phyloP scores from a whole-genome alignment of 2,113 vertebrate genomes.

The Oceanodroma tethys region DNA sequence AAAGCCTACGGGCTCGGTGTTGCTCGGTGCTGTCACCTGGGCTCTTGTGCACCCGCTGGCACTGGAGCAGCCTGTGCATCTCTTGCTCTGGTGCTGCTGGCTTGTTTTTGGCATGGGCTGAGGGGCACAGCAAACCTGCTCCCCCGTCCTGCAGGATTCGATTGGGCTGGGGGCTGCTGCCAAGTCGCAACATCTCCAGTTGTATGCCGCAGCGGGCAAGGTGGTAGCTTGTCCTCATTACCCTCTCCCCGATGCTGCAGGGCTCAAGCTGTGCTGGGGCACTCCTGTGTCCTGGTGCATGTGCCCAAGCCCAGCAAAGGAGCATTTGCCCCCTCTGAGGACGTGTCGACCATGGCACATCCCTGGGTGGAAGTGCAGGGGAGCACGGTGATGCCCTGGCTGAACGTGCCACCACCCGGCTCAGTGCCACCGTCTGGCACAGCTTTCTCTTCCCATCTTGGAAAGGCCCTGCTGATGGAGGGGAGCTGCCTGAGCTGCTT shows the following conservation, averaged over 20 bases:
- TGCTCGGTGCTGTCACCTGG: neutral
- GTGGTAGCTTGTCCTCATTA: neutral
- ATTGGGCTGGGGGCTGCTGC: neutral
- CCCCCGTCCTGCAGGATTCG: fast-evolving
- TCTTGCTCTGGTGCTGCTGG: neutral
- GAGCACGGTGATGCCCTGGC: neutral
- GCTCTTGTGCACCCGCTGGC: fast-evolving
- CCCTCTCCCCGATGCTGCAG: neutral
- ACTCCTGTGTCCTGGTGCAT: neutral
- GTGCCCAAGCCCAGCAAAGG: neutral
- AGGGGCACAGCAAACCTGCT: neutral
- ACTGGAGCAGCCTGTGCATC: neutral
- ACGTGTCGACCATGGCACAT: fast-evolving
- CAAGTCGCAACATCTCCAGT: neutral
- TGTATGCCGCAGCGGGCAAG: neutral
- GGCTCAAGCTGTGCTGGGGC: neutral
- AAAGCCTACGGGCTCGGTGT: neutral
- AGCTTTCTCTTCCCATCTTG: neutral
- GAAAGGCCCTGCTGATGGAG: too few relatives aligned
- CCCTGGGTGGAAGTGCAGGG: neutral
- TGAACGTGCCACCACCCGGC: neutral
- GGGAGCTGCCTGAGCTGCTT: neutral
- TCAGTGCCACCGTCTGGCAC: fast-evolving
- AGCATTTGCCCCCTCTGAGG: neutral
- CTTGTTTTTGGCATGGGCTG: neutral